phyloP scores from a whole-genome alignment of 2,113 vertebrate species.

The Barbus barbus region DNA sequence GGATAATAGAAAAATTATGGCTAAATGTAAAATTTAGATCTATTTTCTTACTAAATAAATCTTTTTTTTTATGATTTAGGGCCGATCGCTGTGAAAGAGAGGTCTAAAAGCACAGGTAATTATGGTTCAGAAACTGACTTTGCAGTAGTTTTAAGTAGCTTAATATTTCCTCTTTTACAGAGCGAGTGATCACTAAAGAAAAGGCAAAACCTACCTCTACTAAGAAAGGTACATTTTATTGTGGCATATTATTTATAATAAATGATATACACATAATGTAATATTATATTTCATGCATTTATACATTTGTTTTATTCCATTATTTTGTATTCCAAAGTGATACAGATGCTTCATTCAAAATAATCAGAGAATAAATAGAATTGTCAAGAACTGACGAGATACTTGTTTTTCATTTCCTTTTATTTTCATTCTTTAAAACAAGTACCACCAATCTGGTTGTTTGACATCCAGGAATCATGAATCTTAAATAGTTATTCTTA shows the following conservation, averaged over 20 bases:
- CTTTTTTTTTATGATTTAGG: slow-evolving; percentile 54
- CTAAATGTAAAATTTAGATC: not conserved
- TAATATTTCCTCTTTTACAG: slow-evolving; percentile 38
- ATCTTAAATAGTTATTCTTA: not conserved
- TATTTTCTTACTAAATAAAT: slow-evolving; percentile 27
- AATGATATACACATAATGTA: not conserved
- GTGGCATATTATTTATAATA: not conserved
- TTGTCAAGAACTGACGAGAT: not conserved
- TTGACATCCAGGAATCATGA: not conserved
- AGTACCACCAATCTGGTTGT: not conserved
- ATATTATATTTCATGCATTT: not conserved
- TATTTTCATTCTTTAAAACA: not conserved
- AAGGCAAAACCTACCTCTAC: slow-evolving; percentile 47
- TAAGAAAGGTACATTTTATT: slow-evolving; percentile 57
- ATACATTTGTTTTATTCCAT: not conserved
- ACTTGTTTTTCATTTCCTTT: too few species aligned
- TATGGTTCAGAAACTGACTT: slow-evolving; percentile 39
- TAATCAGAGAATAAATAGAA: not conserved
- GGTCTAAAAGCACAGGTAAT: slow-evolving; percentile 60
- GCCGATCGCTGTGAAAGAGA: slow-evolving; percentile 43
- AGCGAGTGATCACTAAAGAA: slow-evolving; percentile 49
- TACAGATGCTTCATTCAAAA: not conserved
- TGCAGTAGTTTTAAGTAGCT: not conserved
- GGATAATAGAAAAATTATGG: not conserved
- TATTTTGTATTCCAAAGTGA: not conserved